Conservation (phyloP, 2,797 vertebrate genomes). For the Myotis findleyi region DNA sequence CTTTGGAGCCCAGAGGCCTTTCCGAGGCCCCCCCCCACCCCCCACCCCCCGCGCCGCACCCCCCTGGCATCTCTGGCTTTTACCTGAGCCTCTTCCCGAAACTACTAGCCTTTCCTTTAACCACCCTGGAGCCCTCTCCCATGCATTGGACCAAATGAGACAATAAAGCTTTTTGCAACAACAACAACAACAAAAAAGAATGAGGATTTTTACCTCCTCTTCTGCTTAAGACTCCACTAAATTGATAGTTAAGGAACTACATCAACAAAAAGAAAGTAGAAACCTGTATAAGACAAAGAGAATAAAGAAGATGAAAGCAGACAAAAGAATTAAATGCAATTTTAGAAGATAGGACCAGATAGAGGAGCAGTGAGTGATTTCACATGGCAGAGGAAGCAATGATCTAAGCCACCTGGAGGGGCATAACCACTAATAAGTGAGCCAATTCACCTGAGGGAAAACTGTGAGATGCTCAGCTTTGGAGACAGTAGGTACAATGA, state of each 20-base stretch:
- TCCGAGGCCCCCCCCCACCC: too few relatives aligned
- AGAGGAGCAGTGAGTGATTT: neutral
- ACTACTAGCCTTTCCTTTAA: too few relatives aligned
- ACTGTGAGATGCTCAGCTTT: neutral
- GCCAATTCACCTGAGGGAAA: neutral
- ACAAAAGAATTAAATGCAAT: neutral
- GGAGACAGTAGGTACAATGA: neutral
- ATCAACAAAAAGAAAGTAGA: slow-evolving; percentile 12
- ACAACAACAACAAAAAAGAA: neutral
- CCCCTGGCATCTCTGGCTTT: too few relatives aligned
- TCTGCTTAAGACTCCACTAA: neutral
- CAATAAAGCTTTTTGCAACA: too few relatives aligned
- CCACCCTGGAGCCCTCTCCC: too few relatives aligned
- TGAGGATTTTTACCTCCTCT: neutral
- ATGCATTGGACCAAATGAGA: too few relatives aligned
- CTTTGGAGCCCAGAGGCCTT: too few relatives aligned
- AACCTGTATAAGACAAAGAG: neutral
- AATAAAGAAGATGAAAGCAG: neutral
- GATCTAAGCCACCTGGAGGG: neutral
- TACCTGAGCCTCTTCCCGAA: too few relatives aligned
- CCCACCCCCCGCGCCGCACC: too few relatives aligned
- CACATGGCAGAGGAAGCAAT: neutral
- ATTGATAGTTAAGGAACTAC: slow-evolving; percentile 22
- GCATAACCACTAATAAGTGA: neutral
- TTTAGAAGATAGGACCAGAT: neutral